These are phyloP conservation scores for Genyomyrus donnyi DNA, from an alignment of 2,113 vertebrate species.

Conservation along the genomic window DNA sequence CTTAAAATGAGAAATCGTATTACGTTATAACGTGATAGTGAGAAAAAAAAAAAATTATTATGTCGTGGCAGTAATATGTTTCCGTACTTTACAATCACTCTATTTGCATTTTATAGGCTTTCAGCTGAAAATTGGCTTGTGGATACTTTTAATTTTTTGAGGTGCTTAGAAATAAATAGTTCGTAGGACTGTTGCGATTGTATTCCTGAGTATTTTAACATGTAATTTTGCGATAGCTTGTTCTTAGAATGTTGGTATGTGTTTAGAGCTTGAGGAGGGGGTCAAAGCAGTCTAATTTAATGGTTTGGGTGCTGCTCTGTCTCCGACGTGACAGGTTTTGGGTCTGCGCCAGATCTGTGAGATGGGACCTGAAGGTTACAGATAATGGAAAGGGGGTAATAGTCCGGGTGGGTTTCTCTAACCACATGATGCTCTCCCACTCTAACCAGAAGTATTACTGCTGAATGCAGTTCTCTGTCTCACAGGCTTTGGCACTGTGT, in stretches of 20 bases:
- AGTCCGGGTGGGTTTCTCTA: neutral
- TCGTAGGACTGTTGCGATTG: neutral
- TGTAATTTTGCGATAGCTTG: neutral
- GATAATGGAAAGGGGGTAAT: neutral
- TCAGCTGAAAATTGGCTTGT: neutral
- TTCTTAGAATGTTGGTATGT: neutral
- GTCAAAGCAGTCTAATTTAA: neutral
- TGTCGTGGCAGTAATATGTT: no score
- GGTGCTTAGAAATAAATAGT: neutral
- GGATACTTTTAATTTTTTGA: neutral
- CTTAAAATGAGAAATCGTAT: no score
- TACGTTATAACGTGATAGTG: no score
- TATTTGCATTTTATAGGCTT: neutral
- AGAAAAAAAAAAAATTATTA: no score
- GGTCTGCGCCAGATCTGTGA: neutral
- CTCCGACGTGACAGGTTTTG: neutral
- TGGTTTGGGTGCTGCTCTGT: neutral
- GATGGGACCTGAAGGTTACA: neutral
- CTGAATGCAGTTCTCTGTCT: neutral
- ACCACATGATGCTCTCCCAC: neutral
- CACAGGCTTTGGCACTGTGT: neutral
- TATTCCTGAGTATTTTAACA: neutral
- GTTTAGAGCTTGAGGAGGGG: neutral
- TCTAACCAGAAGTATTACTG: neutral
- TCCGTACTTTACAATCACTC: neutral